These are phyloP conservation scores for Oreotrochilus melanogaster DNA, from an alignment of 2,113 vertebrate genomes.

Conservation along the genomic window DNA sequence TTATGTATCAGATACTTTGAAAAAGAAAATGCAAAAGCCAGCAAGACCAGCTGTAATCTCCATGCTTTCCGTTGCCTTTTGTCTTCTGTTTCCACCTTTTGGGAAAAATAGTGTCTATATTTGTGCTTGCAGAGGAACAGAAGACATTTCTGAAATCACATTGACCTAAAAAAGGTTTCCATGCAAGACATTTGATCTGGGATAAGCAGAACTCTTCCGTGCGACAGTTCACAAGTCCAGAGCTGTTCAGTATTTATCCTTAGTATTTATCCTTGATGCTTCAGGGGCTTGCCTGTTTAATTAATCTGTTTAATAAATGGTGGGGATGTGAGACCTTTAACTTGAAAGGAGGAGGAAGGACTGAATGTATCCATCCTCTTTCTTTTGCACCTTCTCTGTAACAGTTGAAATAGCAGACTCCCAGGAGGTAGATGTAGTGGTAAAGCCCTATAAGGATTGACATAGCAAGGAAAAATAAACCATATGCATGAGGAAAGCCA, in stretches of 20 bases:
- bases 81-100: background rate
- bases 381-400: constrained; percentile 2
- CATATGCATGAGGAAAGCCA: constrained; percentile 48
- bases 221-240: background rate
- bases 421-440: constrained; percentile 26
- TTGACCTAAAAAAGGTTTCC: background rate
- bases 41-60: background rate
- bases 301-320: constrained; percentile 27
- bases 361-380: background rate
- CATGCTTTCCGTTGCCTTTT: background rate
- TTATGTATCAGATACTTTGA: background rate
- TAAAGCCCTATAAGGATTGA: constrained; percentile 65
- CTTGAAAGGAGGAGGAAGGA: constrained; percentile 1
- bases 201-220: background rate
- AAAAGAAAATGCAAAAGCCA: background rate
- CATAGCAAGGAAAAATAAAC: constrained; percentile 62
- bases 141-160: background rate
- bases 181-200: background rate
- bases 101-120: background rate
- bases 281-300: background rate
- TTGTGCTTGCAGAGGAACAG: background rate
- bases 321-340: constrained; percentile 3
- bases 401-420: constrained; percentile 37
- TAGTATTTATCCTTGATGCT: background rate
- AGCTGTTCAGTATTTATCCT: constrained; percentile 4